phyloP scores from a whole-genome alignment of 2,888 invertebrate species.

The Abrostola triplasia region DNA sequence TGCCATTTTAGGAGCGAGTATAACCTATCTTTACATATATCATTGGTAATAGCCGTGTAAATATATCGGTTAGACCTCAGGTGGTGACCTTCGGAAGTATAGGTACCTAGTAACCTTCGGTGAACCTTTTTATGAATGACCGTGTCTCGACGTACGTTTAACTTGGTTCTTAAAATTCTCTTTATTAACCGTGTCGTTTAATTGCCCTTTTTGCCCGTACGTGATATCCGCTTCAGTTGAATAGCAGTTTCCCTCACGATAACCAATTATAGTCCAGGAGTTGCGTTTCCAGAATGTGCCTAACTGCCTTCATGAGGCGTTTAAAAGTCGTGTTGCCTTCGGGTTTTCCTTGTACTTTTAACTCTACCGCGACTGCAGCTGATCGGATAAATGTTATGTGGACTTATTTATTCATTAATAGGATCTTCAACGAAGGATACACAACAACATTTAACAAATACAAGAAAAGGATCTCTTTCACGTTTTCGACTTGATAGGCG shows the following conservation, averaged over 20 bases:
- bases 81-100: constrained; percentile 41
- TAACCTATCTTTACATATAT: no score
- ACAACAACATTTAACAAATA: no score
- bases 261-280: constrained; percentile 15
- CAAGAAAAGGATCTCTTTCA: no score
- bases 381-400: no score
- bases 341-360: neutral
- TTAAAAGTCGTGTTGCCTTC: neutral
- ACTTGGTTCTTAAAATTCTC: constrained; percentile 47
- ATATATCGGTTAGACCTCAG: constrained; percentile 19
- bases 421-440: no score
- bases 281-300: constrained; percentile 15
- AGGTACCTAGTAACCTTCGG: constrained; percentile 51
- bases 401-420: no score
- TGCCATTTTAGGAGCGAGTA: no score
- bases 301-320: constrained; percentile 5
- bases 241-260: constrained; percentile 37
- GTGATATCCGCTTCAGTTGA: constrained; percentile 50
- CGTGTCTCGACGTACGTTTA: constrained; percentile 34
- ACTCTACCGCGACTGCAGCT: no score
- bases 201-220: constrained; percentile 47
- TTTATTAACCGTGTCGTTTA: constrained; percentile 55
- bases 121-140: constrained; percentile 54
- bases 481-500: no score
- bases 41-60: constrained; percentile 25